Evolutionary conservation across 30 jellyfish, hydroid and myxozoan genomes (phyloP), one percentile per base, ranked within the genome.

Genomic region (Cassiopea xamachana): DNA sequence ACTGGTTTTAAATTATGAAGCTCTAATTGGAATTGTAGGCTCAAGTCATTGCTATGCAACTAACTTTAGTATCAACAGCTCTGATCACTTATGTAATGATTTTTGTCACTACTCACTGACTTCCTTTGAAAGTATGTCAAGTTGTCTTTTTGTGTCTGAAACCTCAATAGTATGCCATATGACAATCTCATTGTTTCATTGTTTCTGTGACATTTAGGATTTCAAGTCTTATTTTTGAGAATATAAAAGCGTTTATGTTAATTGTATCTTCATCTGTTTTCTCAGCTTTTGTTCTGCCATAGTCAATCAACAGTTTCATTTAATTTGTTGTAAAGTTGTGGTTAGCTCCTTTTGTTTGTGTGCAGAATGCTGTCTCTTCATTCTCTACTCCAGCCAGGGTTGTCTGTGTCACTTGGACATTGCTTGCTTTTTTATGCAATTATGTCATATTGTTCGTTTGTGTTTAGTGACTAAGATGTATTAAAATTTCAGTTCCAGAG

Each of bases 401-500:
- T 3, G 12, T 55, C 64, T 55, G 7, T 55, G 7, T 55, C 64
- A 55, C 64, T 55, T 55, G 64, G 7, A 55, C 64, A 55, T 10
- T 55, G 64, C 64, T 55, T 27, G 39, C 64, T 55, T 55, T 55
- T 55, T 10, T 3, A 55, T 55, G 12, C 12, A 55, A 55, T 6
- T 55, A 55, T 55, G 64, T 55, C 12, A 55, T 55, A 55, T 3
- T 55, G 7, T 55, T 10, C 64, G 10, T 55, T 55, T 55, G 64
- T 6, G 12, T 55, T 55, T 3, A 55, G 64, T 55, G 64, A 55
- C 64, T 3, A 3, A 10, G 12, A 10, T 55, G 64, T 50, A 18
- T 71, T 69, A 60, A 1, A 80, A 6, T 19, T 61, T 62, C 64
- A 70, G 78, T 59, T 51, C 85, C 92, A 46, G 92, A 84, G 45